Conservation (phyloP, 2,888 invertebrate species). For the Sinohyriopsis cumingii region DNA sequence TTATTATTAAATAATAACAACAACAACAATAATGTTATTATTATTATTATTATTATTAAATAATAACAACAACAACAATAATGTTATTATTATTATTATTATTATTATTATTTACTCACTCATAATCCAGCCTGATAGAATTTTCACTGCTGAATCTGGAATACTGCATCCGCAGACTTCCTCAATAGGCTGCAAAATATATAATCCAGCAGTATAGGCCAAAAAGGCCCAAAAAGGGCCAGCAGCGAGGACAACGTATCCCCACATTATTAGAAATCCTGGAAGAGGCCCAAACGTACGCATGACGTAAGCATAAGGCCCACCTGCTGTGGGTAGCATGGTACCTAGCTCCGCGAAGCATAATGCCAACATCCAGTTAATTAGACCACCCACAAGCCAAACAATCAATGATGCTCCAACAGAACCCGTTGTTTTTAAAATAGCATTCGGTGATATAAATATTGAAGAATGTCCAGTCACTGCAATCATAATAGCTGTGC, state of each 20-base stretch:
- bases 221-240: conserved; percentile 72
- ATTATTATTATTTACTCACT: conserved; percentile 39
- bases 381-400: conserved; percentile 94
- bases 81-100: neutral
- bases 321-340: conserved; percentile 85
- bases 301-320: conserved; percentile 82
- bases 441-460: conserved; percentile 97
- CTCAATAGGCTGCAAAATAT: conserved; percentile 60
- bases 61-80: too few relatives aligned
- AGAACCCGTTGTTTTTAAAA: conserved; percentile 87
- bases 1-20: too few relatives aligned
- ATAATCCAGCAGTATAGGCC: conserved; percentile 72
- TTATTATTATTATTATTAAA: too few relatives aligned
- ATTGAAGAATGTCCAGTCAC: conserved; percentile 75
- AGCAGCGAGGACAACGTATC: conserved; percentile 58
- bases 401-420: conserved; percentile 95
- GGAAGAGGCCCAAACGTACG: conserved; percentile 73
- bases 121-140: conserved; percentile 59
- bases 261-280: conserved; percentile 77
- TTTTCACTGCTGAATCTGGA: conserved; percentile 47
- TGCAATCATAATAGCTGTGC: conserved; percentile 57
- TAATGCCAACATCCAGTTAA: conserved; percentile 76
- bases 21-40: too few relatives aligned
- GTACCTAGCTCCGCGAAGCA: conserved; percentile 88
- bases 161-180: conserved; percentile 46